These are phyloP conservation scores for Tubiluchus corallicola DNA, from an alignment of 2,888 invertebrate species.

Conservation along the genomic window DNA sequence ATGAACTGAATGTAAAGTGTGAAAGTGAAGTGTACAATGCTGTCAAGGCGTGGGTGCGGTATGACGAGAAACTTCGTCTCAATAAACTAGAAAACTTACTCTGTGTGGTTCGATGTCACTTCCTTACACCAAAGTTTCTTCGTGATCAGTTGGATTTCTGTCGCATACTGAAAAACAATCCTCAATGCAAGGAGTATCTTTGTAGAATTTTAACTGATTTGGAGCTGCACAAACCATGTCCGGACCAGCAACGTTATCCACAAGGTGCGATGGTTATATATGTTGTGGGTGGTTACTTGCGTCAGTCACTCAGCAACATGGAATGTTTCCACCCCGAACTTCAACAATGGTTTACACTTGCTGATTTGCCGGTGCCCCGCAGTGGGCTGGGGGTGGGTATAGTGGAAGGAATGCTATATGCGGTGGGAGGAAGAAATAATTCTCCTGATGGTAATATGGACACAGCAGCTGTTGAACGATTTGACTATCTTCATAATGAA, in stretches of 20 bases:
- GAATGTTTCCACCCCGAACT: slow-evolving; percentile 76
- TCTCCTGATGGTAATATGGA: slow-evolving; percentile 50
- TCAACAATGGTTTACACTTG: slow-evolving; percentile 59
- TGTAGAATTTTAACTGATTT: slow-evolving; percentile 72
- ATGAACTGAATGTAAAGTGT: slow-evolving; percentile 74
- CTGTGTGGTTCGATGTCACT: slow-evolving; percentile 73
- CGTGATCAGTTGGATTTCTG: slow-evolving; percentile 80
- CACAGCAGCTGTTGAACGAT: slow-evolving; percentile 46
- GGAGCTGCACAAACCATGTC: slow-evolving; percentile 61
- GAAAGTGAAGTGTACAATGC: slow-evolving; percentile 81
- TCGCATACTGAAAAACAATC: slow-evolving; percentile 62
- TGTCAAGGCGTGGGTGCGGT: slow-evolving; percentile 66
- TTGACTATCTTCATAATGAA: slow-evolving; percentile 62
- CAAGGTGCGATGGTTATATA: slow-evolving; percentile 75
- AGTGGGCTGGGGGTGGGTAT: slow-evolving; percentile 59
- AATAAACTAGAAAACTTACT: slow-evolving; percentile 71
- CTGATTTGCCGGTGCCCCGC: slow-evolving; percentile 63
- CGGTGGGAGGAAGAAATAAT: slow-evolving; percentile 78
- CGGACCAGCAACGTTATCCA: slow-evolving; percentile 62
- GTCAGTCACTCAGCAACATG: slow-evolving; percentile 64
- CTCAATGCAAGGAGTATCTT: slow-evolving; percentile 71
- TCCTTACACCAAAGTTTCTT: slow-evolving; percentile 70
- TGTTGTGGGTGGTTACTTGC: slow-evolving; percentile 71
- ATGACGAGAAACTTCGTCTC: slow-evolving; percentile 63
- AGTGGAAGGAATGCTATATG: slow-evolving; percentile 53